Base-by-base conservation (phyloP, 2,113 vertebrate genomes). In the Scolopax mira region DNA sequence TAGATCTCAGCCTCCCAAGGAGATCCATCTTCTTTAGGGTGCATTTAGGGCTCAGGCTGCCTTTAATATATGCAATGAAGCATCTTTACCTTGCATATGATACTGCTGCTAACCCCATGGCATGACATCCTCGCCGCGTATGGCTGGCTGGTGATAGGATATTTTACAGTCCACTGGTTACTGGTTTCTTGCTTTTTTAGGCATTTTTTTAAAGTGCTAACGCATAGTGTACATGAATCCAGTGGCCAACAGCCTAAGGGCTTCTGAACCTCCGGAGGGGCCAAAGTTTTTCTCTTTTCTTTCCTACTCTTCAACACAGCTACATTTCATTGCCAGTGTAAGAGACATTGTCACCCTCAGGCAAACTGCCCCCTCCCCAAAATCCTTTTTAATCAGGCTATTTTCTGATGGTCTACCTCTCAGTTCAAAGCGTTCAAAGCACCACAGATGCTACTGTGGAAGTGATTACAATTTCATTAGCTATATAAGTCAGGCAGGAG, bases 51-150 rank as follows among this genome's bases (percentile, higher is more conserved):
- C 94, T 89, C 64, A 18, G 93, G 74, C 89, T 92, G 95, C 89
- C 94, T 95, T 92, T 96, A 97, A 95, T 93, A 49, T 88, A 96
- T 96, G 94, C 95, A 87, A 85, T 90, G 94, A 96, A 94, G 88
- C 92, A 90, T 95, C 96, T 95, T 94, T 96, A 93, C 95, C 93
- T 95, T 82, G 86, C 91, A 80, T 87, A 33, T 46, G 79, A 85
- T 83, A 52, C 92, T 19, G 85, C 94, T 84, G 90, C 88, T 89
- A 94, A 93, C 89, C 75, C 93, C 90, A 19, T 83, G 89, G 70
- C 92, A 90, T 19, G 91, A 85, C 92, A 91, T 70, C 88, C 91
- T 82, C 21, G 8, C 61, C 3, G 78, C 3, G 7, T 94, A 84
- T 58, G 93, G 77, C 87, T 97, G 94, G 64, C 94, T 94, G 94